Percentiles rank a stretch among this genome's conserved stretches.
phyloP scores from a whole-genome alignment of 1,140 invertebrate species.

The Ylistrum balloti region DNA sequence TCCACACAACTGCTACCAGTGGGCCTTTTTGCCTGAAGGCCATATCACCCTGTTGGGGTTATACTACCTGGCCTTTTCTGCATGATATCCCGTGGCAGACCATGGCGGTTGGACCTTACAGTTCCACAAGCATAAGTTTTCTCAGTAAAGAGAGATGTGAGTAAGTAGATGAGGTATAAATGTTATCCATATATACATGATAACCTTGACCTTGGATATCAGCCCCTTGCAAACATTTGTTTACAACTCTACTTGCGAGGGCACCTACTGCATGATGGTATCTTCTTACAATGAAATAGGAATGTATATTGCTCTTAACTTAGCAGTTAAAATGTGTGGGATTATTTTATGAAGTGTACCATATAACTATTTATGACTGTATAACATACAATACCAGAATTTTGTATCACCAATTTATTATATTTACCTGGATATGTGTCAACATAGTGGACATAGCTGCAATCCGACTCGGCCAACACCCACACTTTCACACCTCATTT shows the following conservation, averaged over 20 bases:
- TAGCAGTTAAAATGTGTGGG: too few species aligned
- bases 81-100: constrained; percentile 42
- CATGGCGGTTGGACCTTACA: background rate
- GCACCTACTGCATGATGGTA: background rate
- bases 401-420: too few species aligned
- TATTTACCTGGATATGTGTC: background rate
- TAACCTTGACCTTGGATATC: background rate
- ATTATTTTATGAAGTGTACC: too few species aligned
- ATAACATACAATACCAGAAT: too few species aligned
- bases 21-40: constrained; percentile 32
- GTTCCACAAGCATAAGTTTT: constrained; percentile 28
- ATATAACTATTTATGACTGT: too few species aligned
- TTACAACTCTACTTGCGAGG: background rate
- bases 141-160: background rate
- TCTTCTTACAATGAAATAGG: background rate
- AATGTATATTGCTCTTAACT: too few species aligned
- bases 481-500: background rate
- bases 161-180: background rate
- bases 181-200: background rate
- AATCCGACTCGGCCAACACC: background rate
- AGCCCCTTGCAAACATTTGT: background rate
- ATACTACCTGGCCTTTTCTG: constrained; percentile 16
- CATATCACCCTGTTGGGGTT: background rate
- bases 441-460: background rate
- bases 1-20: background rate